These are phyloP conservation scores for Mionectes olivaceus DNA, from an alignment of 2,797 vertebrate species.

Conservation along the genomic window DNA sequence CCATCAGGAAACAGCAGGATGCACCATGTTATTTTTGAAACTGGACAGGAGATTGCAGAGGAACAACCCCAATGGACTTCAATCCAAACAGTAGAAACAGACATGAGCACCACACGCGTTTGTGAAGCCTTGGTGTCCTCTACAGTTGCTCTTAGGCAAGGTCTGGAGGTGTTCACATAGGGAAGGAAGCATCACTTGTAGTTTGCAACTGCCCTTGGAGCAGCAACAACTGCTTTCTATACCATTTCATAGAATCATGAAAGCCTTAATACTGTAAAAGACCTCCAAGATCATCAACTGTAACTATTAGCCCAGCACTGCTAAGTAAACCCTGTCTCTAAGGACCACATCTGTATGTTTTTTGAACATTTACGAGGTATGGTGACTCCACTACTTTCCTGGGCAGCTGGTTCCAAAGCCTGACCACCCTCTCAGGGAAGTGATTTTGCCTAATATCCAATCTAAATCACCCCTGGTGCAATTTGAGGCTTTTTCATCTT, in stretches of 20 bases:
- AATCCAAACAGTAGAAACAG: not conserved
- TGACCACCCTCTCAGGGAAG: not conserved
- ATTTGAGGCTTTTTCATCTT: not conserved
- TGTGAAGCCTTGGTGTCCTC: not conserved
- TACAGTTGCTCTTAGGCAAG: not conserved
- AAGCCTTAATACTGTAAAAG: not conserved
- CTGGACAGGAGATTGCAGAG: not conserved
- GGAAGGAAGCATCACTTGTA: not conserved
- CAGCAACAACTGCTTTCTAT: not conserved
- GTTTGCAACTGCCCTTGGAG: not conserved
- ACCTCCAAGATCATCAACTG: not conserved
- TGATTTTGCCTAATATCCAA: not conserved
- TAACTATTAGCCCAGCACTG: not conserved
- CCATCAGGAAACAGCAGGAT: not conserved
- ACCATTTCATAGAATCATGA: not conserved
- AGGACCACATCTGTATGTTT: not conserved
- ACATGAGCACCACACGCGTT: fast-evolving
- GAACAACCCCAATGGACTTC: not conserved
- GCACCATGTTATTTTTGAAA: not conserved
- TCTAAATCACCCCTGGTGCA: not conserved
- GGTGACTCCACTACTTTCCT: not conserved
- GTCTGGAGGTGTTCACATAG: not conserved
- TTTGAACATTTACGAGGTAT: not conserved
- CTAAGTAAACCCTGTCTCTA: not conserved
- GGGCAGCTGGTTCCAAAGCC: not conserved